These are phyloP conservation scores for Ptyas mucosa DNA, from an alignment of 2,113 vertebrate genomes.

Conservation along the genomic window DNA sequence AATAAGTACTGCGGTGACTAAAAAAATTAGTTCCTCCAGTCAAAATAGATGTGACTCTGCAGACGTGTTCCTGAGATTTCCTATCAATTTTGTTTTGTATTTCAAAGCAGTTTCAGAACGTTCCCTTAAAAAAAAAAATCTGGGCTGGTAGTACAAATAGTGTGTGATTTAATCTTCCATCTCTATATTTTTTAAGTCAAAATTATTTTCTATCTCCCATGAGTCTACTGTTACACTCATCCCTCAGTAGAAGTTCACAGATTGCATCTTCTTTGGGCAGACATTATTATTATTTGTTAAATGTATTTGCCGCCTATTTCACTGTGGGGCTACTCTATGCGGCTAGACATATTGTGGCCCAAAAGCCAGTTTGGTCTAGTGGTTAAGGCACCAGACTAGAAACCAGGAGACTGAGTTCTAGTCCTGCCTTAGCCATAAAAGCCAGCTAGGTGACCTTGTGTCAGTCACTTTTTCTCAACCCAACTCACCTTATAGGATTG, in stretches of 20 bases:
- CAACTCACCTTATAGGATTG: not conserved
- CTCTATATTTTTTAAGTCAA: not conserved
- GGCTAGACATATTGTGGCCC: not conserved
- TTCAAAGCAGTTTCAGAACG: not conserved
- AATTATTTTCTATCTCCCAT: not conserved
- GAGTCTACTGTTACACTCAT: not conserved
- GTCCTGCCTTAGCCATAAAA: not conserved
- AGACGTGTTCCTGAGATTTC: not conserved
- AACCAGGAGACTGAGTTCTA: not conserved
- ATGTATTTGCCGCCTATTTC: not conserved
- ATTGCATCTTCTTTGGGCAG: not conserved
- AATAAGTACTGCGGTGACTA: not conserved
- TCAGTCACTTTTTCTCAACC: not conserved
- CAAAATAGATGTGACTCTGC: not conserved
- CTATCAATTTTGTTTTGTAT: not conserved
- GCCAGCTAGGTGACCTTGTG: not conserved
- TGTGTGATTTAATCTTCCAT: not conserved
- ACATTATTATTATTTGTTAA: not conserved
- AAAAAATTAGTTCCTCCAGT: not conserved
- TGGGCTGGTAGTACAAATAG: not conserved
- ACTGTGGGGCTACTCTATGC: not conserved
- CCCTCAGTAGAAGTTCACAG: not conserved
- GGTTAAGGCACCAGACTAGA: not conserved
- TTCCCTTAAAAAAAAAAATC: not conserved
- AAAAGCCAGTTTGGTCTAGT: not conserved